A percentile compares a stretch with the other conserved stretches of the same genome.
phyloP scores from a whole-genome alignment of 2,888 invertebrate species.

The Nomada lathburiana region DNA sequence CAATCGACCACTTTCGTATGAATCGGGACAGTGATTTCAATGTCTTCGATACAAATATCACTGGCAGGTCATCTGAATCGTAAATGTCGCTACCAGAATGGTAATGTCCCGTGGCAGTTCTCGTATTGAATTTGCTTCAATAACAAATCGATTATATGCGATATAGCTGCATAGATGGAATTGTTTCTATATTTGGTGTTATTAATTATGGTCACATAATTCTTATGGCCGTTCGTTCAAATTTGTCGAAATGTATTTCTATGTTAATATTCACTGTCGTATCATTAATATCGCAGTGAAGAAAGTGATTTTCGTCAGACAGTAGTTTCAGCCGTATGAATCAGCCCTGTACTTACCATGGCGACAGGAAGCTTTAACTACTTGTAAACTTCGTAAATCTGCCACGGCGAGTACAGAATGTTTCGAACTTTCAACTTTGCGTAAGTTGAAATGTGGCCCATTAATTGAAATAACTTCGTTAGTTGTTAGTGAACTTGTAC shows the following conservation, averaged over 20 bases:
- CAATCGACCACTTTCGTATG: conserved; percentile 24
- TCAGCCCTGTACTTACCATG: conserved; percentile 22
- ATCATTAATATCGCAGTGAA: not conserved
- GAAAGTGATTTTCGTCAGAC: conserved; percentile 22
- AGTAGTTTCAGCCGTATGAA: conserved; percentile 6
- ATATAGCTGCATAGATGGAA: not conserved
- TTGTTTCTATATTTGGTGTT: not conserved
- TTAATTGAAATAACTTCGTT: conserved; percentile 38
- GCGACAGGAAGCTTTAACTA: conserved; percentile 30
- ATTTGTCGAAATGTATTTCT: not conserved
- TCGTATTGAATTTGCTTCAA: conserved; percentile 22
- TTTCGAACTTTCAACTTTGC: conserved; percentile 26
- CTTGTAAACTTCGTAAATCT: conserved; percentile 20
- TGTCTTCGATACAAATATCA: conserved; percentile 40
- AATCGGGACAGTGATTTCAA: conserved; percentile 32
- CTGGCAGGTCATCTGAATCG: conserved; percentile 35
- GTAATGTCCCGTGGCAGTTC: conserved; percentile 4
- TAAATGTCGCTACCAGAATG: conserved; percentile 36
- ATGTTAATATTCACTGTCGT: too few relatives aligned
- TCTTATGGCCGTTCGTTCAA: not conserved
- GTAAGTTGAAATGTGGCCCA: conserved; percentile 19
- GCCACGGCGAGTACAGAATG: conserved; percentile 32
- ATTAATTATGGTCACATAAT: not conserved
- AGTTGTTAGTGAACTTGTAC: conserved; percentile 11
- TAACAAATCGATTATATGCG: conserved; percentile 14